Evolutionary conservation across 1,140 invertebrate species (phyloP).

Genomic region (Papilio glaucus): DNA sequence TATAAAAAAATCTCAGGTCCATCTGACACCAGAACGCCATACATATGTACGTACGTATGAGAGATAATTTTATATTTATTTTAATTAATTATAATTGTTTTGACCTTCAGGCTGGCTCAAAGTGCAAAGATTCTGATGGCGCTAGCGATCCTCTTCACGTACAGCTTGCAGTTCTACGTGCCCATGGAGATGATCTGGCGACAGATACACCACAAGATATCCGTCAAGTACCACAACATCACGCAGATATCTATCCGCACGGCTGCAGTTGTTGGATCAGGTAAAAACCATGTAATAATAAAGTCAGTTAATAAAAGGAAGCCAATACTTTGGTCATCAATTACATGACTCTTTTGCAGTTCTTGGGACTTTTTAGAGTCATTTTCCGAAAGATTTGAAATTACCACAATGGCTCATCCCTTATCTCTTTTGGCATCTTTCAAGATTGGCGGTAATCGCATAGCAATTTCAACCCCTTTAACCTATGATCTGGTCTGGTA

Average conservation of each 20-base stretch:
- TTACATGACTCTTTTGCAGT: neutral
- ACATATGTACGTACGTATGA: neutral
- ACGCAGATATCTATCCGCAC: slow-evolving; percentile 88
- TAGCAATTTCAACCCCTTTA: too few relatives aligned
- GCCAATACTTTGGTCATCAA: neutral
- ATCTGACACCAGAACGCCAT: too few relatives aligned
- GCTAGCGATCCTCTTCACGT: slow-evolving; percentile 94
- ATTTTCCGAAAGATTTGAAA: too few relatives aligned
- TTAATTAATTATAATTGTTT: neutral
- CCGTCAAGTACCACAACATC: slow-evolving; percentile 84
- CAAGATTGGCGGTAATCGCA: too few relatives aligned
- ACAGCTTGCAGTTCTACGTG: slow-evolving; percentile 96
- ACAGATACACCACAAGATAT: slow-evolving; percentile 82
- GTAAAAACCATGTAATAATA: slow-evolving; percentile 50
- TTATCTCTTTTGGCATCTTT: too few relatives aligned
- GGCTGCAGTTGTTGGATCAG: slow-evolving; percentile 67
- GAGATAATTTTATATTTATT: neutral
- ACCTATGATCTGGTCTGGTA: too few relatives aligned
- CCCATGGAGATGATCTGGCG: slow-evolving; percentile 92
- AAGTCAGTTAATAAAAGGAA: neutral
- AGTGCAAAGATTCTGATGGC: slow-evolving; percentile 93
- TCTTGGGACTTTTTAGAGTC: too few relatives aligned
- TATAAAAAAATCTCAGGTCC: too few relatives aligned
- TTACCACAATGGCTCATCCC: too few relatives aligned
- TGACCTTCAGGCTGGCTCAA: slow-evolving; percentile 85